Evolutionary conservation across 2,888 invertebrate species (phyloP), one percentile per base, ranked within the genome.

Genomic region (Chromoteleia sp.): DNA sequence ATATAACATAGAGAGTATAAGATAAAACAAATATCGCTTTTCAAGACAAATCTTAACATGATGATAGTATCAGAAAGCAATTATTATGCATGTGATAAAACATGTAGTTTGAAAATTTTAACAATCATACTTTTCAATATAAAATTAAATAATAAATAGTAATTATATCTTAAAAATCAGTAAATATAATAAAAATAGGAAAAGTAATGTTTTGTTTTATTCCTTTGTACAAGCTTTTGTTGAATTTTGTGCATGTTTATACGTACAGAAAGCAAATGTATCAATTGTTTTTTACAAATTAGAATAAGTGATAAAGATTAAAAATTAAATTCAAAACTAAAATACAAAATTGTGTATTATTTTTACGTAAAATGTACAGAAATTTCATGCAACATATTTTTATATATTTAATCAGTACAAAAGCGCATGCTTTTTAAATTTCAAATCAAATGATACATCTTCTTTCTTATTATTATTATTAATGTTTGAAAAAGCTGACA

Each of bases 181-280:
- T 25, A 25, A 4, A 25, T 25, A 25, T 25, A 25, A 25, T 25
- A 25, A 25, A 25, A 25, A 4, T 25, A n/a, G n/a, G n/a, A n/a
- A 29, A 8, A 43, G 2, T 43, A 17, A 43, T 17, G 1, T 43
- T 43, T 8, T 17, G 17, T 43, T 43, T 10, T 33, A 8, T 33
- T 33, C 10, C 1, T 33, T 33, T n/a, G n/a, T n/a, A n/a, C n/a
- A n/a, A n/a, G 61, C 45, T 61, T 61, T 61, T 45, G 45, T 45
- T 33, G 17, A 12, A 39, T 12, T 25, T 2, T 25, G 10, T 29
- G 7, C 12, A 25, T 8, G 12, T 50, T 19, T 14, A n/a, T 21
- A 29, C 14, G 5, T 58, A 19, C 30, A 21, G 43, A 54, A 68
- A 68, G 41, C 15, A 7, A 56, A 70, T 70, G 33, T 70, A 70